phyloP scores from a whole-genome alignment of 2,113 vertebrate genomes.

The Rhadina sibilatrix region DNA sequence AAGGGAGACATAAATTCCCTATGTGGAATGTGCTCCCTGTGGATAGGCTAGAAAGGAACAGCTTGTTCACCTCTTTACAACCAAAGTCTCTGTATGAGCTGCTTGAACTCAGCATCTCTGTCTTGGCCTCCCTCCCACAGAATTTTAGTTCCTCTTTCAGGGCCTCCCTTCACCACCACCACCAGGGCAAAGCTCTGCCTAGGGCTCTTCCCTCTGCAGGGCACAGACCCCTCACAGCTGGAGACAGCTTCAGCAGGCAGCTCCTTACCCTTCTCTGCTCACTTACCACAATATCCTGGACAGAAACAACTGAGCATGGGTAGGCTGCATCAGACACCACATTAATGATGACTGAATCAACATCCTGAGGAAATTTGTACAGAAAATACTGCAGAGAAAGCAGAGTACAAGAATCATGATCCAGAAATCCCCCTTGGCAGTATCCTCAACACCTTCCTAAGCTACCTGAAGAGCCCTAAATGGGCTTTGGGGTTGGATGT shows the following conservation, averaged over 20 bases:
- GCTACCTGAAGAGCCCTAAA: background rate
- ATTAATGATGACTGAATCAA: conserved; percentile 79
- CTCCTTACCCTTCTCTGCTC: background rate
- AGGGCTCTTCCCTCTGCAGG: background rate
- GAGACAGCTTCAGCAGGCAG: background rate
- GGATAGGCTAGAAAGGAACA: background rate
- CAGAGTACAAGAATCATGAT: background rate
- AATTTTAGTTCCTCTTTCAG: background rate
- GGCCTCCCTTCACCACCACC: background rate
- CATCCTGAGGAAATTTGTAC: conserved; percentile 77
- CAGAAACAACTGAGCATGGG: conserved; percentile 80
- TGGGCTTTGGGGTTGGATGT: background rate
- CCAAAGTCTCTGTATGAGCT: background rate
- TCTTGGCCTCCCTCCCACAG: background rate
- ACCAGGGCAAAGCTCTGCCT: background rate
- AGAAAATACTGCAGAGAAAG: conserved; percentile 77
- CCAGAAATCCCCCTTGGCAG: background rate
- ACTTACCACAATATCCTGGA: conserved; percentile 83
- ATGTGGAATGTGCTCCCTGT: background rate
- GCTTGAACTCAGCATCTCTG: background rate
- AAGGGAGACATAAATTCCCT: background rate
- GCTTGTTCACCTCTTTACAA: background rate
- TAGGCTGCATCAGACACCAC: conserved; percentile 72
- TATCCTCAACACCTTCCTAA: background rate
- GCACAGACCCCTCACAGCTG: background rate